phyloP scores from a whole-genome alignment of 2,888 invertebrate species.

The Crematogaster levior region DNA sequence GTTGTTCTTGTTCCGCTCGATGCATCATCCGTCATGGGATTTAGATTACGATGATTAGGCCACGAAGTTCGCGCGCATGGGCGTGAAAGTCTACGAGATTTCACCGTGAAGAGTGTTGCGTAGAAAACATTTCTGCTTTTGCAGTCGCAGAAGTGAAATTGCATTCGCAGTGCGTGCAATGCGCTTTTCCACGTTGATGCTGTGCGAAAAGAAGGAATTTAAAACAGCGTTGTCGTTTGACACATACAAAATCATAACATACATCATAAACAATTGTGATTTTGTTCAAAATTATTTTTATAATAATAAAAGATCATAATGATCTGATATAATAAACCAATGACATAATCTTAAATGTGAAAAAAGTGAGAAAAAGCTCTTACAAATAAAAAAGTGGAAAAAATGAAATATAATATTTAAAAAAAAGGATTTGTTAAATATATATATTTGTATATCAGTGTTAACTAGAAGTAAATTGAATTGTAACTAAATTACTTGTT shows the following conservation, averaged over 20 bases:
- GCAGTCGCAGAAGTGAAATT: slow-evolving; percentile 18
- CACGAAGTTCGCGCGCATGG: neutral
- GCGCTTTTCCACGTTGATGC: neutral
- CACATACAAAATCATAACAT: neutral
- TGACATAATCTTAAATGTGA: neutral
- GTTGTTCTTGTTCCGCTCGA: slow-evolving; percentile 11
- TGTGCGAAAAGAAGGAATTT: neutral
- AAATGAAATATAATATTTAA: too few relatives aligned
- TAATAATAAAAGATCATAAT: neutral
- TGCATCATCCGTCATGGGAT: slow-evolving; percentile 29
- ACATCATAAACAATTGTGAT: neutral
- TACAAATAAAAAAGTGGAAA: too few relatives aligned
- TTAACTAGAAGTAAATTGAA: neutral
- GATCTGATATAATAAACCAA: neutral
- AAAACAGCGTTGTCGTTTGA: neutral
- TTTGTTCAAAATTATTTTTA: neutral
- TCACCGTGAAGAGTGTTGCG: slow-evolving; percentile 17
- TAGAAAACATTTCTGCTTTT: slow-evolving; percentile 18
- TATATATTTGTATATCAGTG: neutral
- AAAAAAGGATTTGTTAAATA: neutral
- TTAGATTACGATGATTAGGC: slow-evolving; percentile 17
- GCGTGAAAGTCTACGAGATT: slow-evolving; percentile 12
- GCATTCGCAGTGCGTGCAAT: neutral
- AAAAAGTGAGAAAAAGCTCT: neutral
- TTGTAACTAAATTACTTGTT: too few relatives aligned